A percentile compares a stretch with the other conserved stretches of the same genome.
Evolutionary conservation across 2,113 vertebrate genomes (phyloP).

Genomic region (Calyptommatus sinebrachiatus): DNA sequence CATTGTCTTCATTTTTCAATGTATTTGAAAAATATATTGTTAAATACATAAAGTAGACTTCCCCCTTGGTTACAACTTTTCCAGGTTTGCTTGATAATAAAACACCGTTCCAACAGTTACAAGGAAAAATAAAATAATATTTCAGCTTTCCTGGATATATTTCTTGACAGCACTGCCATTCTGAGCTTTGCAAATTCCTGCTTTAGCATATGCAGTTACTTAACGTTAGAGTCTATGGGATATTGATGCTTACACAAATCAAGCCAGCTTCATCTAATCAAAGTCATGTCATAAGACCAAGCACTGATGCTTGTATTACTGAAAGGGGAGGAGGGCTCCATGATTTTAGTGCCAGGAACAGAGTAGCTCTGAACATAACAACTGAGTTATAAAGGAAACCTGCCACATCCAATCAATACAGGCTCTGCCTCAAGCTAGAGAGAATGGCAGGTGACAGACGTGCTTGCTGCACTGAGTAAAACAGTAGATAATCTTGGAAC

Average conservation of each 20-base stretch:
- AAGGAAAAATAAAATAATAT: no score
- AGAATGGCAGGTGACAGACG: slow-evolving; percentile 1
- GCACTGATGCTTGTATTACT: not conserved
- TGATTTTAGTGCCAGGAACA: not conserved
- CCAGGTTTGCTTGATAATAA: no score
- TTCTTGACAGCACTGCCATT: not conserved
- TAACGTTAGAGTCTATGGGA: not conserved
- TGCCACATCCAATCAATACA: slow-evolving; percentile 18
- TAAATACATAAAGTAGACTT: no score
- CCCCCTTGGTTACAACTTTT: no score
- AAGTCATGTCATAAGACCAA: not conserved
- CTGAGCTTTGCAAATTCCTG: not conserved
- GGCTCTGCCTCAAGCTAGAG: not conserved
- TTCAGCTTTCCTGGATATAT: not conserved
- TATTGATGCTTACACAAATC: slow-evolving; percentile 7
- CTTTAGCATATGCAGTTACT: slow-evolving; percentile 1
- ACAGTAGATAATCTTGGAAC: not conserved
- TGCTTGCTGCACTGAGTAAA: slow-evolving; percentile 12
- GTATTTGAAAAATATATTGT: no score
- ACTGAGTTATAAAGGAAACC: slow-evolving; percentile 25
- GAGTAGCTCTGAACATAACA: slow-evolving; percentile 3
- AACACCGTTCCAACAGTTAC: no score
- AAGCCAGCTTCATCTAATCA: slow-evolving; percentile 1
- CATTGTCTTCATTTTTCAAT: no score
- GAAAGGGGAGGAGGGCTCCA: not conserved